Conservation (phyloP, 92 coral and sea anemone species). For the Parazoanthus darwini region DNA sequence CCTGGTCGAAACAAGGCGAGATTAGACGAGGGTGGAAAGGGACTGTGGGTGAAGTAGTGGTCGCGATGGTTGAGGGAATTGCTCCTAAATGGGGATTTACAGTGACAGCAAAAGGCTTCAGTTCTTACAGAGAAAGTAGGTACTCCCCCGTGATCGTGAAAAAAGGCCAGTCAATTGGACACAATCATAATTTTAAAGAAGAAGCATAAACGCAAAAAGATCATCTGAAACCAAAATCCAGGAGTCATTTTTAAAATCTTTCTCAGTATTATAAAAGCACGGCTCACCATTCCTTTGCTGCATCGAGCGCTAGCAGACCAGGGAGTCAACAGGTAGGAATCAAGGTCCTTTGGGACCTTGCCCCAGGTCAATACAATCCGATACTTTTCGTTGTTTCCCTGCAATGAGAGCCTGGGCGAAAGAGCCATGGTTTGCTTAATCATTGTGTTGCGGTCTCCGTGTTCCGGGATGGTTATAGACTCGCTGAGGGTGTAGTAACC, state of each 20-base stretch:
- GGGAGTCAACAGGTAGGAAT: slow-evolving; percentile 71
- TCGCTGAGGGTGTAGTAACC: slow-evolving; percentile 79
- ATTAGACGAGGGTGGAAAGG: no score
- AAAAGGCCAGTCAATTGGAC: no score
- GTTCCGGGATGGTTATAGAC: slow-evolving; percentile 53
- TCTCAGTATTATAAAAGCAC: background rate
- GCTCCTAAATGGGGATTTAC: background rate
- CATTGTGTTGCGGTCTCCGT: slow-evolving; percentile 53
- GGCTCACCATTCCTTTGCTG: slow-evolving; percentile 70
- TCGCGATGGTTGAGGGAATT: background rate
- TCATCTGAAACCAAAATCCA: background rate
- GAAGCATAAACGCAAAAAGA: no score
- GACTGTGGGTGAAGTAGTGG: background rate
- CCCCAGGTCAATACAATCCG: slow-evolving; percentile 83
- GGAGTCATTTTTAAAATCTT: no score
- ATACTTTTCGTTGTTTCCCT: slow-evolving; percentile 71
- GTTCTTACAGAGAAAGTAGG: no score
- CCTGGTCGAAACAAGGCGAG: no score
- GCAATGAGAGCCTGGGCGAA: slow-evolving; percentile 77
- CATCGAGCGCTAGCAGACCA: slow-evolving; percentile 60
- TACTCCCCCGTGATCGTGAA: no score
- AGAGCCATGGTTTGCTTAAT: slow-evolving; percentile 69
- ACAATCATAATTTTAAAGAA: no score
- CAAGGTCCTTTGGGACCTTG: slow-evolving; percentile 70
- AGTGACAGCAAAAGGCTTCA: background rate